These are phyloP conservation scores for Empidonax alnorum DNA, from an alignment of 2,113 vertebrate genomes.

Conservation along the genomic window DNA sequence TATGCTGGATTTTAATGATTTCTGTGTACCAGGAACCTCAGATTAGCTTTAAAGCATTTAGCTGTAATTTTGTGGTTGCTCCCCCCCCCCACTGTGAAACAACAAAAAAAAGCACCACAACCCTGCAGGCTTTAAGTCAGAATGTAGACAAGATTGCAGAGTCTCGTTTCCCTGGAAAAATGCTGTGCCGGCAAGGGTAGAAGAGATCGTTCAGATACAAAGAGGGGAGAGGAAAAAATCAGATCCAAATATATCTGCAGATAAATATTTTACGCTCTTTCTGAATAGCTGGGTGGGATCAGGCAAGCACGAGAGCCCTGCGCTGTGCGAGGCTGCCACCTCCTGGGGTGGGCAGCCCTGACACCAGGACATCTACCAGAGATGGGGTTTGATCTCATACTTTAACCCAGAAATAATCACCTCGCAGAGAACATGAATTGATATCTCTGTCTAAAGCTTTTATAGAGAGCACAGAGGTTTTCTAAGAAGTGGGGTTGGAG, in stretches of 20 bases:
- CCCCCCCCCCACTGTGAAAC: not conserved
- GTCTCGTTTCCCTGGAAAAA: slow-evolving; percentile 29
- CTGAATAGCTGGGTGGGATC: not conserved
- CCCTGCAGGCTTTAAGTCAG: not conserved
- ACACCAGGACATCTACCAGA: not conserved
- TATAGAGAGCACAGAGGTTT: not conserved
- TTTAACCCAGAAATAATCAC: not conserved
- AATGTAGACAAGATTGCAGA: not conserved
- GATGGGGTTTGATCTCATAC: not conserved
- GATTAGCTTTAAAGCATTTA: slow-evolving; percentile 30
- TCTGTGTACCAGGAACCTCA: slow-evolving; percentile 2
- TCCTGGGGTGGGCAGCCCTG: slow-evolving; percentile 16
- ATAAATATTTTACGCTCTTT: slow-evolving; percentile 22
- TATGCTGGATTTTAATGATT: slow-evolving; percentile 42
- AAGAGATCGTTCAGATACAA: slow-evolving; percentile 12
- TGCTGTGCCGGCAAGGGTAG: not conserved
- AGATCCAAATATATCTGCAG: slow-evolving; percentile 26
- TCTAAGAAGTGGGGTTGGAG: not conserved
- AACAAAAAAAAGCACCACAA: not conserved
- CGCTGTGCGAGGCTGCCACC: slow-evolving; percentile 43
- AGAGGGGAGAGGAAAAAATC: not conserved
- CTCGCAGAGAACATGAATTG: accelerated
- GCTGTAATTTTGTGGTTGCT: not conserved
- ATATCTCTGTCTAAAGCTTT: not conserved
- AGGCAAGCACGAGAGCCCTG: not conserved